A percentile compares a stretch with the other conserved stretches of the same genome.
These are phyloP conservation scores for Osmerus eperlanus DNA, from an alignment of 2,113 vertebrate genomes.

Conservation along the genomic window DNA sequence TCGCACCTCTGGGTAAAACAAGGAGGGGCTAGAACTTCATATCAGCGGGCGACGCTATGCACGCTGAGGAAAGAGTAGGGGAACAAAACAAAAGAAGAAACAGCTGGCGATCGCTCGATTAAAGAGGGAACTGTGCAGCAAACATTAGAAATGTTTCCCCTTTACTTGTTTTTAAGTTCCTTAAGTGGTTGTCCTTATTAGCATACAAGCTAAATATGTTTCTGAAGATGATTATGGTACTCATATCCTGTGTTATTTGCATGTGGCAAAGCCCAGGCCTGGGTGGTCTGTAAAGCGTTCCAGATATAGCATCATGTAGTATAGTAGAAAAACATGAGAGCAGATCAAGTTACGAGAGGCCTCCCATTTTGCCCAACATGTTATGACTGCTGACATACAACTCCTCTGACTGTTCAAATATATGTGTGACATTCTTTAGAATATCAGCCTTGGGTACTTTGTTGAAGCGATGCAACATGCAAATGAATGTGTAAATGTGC, in stretches of 20 bases:
- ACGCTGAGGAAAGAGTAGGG: conserved; percentile 20
- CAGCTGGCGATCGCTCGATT: conserved; percentile 13
- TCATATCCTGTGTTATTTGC: conserved; percentile 7
- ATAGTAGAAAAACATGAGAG: conserved; percentile 17
- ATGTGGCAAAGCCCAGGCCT: neutral
- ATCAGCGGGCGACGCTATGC: neutral
- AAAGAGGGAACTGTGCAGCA: neutral
- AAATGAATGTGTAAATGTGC: neutral
- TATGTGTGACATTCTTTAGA: neutral
- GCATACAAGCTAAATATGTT: conserved; percentile 5
- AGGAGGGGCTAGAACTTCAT: neutral
- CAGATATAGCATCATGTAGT: conserved; percentile 17
- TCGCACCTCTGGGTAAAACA: neutral
- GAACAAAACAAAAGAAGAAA: conserved; percentile 19
- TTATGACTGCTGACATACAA: conserved; percentile 7
- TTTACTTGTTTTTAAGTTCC: neutral
- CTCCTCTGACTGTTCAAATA: neutral
- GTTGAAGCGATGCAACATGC: no score
- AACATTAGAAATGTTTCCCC: conserved; percentile 51
- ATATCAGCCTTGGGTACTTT: neutral
- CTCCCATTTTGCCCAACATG: neutral
- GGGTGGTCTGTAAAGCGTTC: conserved; percentile 11
- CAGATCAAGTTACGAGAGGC: conserved; percentile 9
- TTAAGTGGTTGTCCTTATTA: conserved; percentile 4
- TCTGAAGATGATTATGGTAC: conserved; percentile 5